These are phyloP conservation scores for Bradypodion ventrale DNA, from an alignment of 2,797 vertebrate species.

Conservation along the genomic window DNA sequence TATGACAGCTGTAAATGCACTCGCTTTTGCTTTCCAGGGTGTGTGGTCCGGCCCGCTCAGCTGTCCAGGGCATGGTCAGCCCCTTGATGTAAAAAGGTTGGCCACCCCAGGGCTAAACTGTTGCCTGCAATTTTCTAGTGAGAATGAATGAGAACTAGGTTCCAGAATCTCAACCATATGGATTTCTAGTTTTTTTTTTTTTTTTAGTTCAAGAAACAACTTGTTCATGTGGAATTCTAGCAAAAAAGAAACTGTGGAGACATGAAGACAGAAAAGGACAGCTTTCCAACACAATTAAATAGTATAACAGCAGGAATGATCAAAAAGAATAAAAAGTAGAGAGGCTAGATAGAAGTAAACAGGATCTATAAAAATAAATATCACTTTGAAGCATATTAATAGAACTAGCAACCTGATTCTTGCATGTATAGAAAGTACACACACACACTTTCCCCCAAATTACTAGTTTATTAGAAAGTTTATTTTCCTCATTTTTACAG, in stretches of 20 bases:
- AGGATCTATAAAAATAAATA: not conserved
- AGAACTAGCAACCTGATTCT: not conserved
- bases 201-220: not conserved
- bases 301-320: not conserved
- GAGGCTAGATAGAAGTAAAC: not conserved
- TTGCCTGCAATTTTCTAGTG: not conserved
- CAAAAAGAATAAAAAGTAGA: not conserved
- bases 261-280: not conserved
- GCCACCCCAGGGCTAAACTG: too few relatives aligned
- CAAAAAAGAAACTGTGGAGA: not conserved
- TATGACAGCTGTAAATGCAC: too few relatives aligned
- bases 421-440: conserved; percentile 3
- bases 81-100: too few relatives aligned
- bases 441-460: conserved; percentile 67
- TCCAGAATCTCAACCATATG: not conserved
- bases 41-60: too few relatives aligned
- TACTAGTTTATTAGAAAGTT: conserved; percentile 80
- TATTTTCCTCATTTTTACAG: conserved; percentile 75
- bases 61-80: too few relatives aligned
- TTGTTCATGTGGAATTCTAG: not conserved
- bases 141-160: not conserved
- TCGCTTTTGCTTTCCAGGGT: too few relatives aligned
- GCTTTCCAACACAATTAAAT: not conserved
- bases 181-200: not conserved
- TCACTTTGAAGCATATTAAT: not conserved